Evolutionary conservation across 1,140 invertebrate species (phyloP).

Genomic region (Neuroterus valhalla): DNA sequence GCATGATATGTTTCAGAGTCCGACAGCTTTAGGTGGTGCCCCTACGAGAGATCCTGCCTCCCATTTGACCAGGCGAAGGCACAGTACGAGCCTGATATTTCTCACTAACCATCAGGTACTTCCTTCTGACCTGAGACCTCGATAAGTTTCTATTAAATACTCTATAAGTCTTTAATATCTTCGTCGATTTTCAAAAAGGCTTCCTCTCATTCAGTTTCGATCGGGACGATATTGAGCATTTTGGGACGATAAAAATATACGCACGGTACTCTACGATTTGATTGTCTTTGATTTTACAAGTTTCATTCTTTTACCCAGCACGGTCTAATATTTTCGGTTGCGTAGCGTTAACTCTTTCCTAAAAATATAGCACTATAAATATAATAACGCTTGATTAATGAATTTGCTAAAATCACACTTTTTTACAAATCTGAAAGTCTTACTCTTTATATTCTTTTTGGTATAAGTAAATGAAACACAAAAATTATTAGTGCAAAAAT

Average conservation of each 20-base stretch:
- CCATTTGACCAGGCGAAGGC: constrained; percentile 82
- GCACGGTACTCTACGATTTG: constrained; percentile 51
- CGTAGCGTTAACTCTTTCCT: neutral
- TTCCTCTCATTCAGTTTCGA: constrained; percentile 38
- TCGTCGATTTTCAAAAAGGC: constrained; percentile 42
- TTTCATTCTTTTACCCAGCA: constrained; percentile 28
- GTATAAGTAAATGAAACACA: too few species aligned
- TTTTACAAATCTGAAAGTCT: too few species aligned
- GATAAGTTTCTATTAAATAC: constrained; percentile 36
- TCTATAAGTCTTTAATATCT: constrained; percentile 34
- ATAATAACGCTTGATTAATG: too few species aligned
- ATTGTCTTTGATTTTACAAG: constrained; percentile 40
- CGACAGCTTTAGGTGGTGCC: constrained; percentile 73
- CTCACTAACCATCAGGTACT: constrained; percentile 78
- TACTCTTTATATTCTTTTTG: too few species aligned
- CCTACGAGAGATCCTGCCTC: constrained; percentile 73
- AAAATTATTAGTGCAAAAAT: too few species aligned
- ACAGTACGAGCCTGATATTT: constrained; percentile 79
- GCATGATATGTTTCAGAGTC: constrained; percentile 77
- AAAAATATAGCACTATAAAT: neutral
- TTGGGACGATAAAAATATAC: constrained; percentile 42
- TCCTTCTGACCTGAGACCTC: constrained; percentile 60
- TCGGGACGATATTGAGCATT: constrained; percentile 44
- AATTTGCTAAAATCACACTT: too few species aligned
- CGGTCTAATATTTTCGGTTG: neutral